Base-by-base conservation (phyloP, 2,113 vertebrate species). In the Otus sunia region DNA sequence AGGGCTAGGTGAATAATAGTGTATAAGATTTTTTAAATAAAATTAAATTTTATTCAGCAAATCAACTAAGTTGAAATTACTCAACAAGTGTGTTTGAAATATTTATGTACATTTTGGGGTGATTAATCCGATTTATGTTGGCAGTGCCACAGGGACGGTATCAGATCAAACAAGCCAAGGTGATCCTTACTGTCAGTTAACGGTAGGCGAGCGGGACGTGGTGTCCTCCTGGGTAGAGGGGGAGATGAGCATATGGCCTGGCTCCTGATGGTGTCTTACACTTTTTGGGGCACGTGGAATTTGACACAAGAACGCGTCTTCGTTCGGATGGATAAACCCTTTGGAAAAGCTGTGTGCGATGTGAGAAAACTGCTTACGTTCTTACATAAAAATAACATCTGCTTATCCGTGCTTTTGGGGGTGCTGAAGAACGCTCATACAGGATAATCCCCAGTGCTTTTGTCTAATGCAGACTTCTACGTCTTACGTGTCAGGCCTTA, bases 1-100 rank as follows among this genome's bases (percentile, higher is more conserved):
- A 97, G 95, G 95, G 95, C 95, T 95, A 96, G 96, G 94, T 94
- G 92, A 96, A 96, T 95, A 89, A 95, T 95, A 97, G 96, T 97
- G 96, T 97, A 96, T 95, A 94, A 97, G 94, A 97, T 97, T 96
- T 91, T 97, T 97, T 76, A 94, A 97, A 97, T 97, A 97, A 97
- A 97, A 97, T 95, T 91, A 96, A 95, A 97, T 95, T 96, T 97
- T 97, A 97, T 97, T 97, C 97, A 97, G 94, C 96, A 96, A 95
- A 95, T 87, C 92, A 92, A 95, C 77, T 10, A 93, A 96, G 91
- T 96, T 82, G 95, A 85, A 89, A 60, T 97, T 91, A 78, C 95
- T 97, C 80, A 25, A 32, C 68, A 84, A 92, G 49, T 2, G 96
- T 94, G 91, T 91, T 94, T 71, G 90, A 26, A 88, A n/a, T 32